Conservation (phyloP, 2,113 vertebrate species). For the Ancistrus triradiatus region DNA sequence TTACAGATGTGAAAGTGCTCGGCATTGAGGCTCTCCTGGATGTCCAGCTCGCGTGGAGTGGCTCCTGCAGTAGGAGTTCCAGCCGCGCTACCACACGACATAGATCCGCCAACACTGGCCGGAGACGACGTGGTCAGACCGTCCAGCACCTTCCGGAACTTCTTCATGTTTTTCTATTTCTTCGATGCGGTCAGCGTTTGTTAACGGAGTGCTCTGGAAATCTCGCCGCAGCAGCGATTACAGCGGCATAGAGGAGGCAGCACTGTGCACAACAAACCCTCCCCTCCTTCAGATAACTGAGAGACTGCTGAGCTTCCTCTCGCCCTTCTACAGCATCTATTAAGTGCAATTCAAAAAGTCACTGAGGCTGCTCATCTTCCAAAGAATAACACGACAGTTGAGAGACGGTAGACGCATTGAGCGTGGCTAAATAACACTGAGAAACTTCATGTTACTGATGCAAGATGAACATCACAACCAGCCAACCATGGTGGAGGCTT, state of each 20-base stretch:
- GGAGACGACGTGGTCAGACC: conserved; percentile 91
- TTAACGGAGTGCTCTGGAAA: not conserved
- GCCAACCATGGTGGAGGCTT: conserved; percentile 19
- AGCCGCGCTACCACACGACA: conserved; percentile 76
- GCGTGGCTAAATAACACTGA: conserved; percentile 34
- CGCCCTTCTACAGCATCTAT: conserved; percentile 24
- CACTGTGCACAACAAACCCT: conserved; percentile 17
- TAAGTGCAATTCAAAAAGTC: conserved; percentile 62
- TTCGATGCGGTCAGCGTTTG: not conserved
- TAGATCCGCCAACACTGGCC: conserved; percentile 69
- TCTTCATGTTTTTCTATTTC: conserved; percentile 78
- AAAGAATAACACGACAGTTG: conserved; percentile 1
- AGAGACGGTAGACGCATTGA: conserved; percentile 36
- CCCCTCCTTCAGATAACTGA: conserved; percentile 27
- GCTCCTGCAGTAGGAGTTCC: conserved; percentile 70
- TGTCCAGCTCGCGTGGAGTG: conserved; percentile 78
- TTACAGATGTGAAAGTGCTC: conserved; percentile 96
- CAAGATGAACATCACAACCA: conserved; percentile 46
- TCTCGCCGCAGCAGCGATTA: conserved; percentile 25
- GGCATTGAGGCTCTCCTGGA: conserved; percentile 88
- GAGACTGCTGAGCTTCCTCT: conserved; percentile 27
- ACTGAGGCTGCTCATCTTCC: conserved; percentile 57
- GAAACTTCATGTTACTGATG: conserved; percentile 60
- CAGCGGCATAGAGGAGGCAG: conserved; percentile 28
- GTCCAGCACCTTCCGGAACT: conserved; percentile 98